Evolutionary conservation across 2,797 vertebrate species (phyloP).

Genomic region (Dendrocincla tyrannina): DNA sequence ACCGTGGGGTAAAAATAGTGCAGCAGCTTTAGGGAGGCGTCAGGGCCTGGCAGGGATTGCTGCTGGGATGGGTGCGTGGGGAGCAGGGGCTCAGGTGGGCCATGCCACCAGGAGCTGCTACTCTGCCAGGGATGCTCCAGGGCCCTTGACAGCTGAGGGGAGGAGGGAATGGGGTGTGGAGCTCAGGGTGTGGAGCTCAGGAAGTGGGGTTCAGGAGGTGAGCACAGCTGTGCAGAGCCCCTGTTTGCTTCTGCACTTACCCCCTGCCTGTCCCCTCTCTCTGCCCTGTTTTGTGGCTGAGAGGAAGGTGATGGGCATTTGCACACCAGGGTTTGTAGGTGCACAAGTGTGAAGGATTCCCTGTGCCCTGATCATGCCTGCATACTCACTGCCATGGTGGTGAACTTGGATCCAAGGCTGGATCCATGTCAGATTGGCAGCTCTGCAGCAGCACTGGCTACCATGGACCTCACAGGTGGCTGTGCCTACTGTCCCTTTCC

Average conservation of each 20-base stretch:
- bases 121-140: background rate
- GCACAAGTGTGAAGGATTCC: fast-evolving
- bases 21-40: background rate
- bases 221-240: background rate
- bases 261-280: background rate
- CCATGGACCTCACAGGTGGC: background rate
- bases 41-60: background rate
- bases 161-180: background rate
- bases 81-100: background rate
- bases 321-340: background rate
- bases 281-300: background rate
- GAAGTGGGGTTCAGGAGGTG: background rate
- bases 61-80: background rate
- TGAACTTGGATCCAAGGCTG: background rate
- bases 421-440: fast-evolving
- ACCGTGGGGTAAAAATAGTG: constrained; percentile 72
- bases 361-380: fast-evolving
- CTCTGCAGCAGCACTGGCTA: fast-evolving
- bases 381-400: fast-evolving
- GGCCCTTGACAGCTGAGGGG: fast-evolving
- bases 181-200: background rate
- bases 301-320: fast-evolving
- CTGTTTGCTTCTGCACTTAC: background rate
- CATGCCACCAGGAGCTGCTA: fast-evolving
- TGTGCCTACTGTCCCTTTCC: background rate